Evolutionary conservation across 2,113 vertebrate species (phyloP).

Genomic region (Hylia prasina): DNA sequence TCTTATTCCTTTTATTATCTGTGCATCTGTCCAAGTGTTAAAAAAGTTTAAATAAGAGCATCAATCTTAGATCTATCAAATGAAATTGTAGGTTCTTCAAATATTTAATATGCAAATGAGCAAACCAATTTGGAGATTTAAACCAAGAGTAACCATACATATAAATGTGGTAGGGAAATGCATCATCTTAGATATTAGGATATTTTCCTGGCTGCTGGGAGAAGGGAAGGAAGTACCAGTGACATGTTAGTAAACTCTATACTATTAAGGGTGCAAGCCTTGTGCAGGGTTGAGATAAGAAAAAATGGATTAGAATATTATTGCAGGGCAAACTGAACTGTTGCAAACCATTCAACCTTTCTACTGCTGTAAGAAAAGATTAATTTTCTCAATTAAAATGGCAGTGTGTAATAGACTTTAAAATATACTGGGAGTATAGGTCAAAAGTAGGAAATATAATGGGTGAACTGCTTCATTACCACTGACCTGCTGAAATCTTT

Average conservation of each 20-base stretch:
- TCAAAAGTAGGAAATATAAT: neutral
- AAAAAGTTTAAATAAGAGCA: neutral
- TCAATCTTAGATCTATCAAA: neutral
- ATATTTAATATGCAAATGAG: conserved; percentile 44
- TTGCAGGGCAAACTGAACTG: conserved; percentile 40
- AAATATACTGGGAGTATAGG: neutral
- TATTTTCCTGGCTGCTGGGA: neutral
- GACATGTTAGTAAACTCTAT: conserved; percentile 40
- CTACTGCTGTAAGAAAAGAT: conserved; percentile 58
- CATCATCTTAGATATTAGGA: neutral
- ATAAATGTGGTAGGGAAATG: neutral
- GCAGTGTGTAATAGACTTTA: conserved; percentile 26
- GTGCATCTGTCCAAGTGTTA: neutral
- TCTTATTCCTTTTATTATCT: conserved; percentile 16
- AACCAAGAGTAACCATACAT: neutral
- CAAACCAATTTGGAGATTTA: conserved; percentile 20
- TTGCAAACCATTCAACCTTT: conserved; percentile 57
- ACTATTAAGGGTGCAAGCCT: conserved; percentile 29
- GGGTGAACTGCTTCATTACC: neutral
- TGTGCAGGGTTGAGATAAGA: conserved; percentile 62
- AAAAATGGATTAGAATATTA: conserved; percentile 63
- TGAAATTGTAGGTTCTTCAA: conserved; percentile 40
- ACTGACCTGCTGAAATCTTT: neutral
- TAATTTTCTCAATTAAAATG: conserved; percentile 63
- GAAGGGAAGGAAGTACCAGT: neutral